Evolutionary conservation across 2,888 invertebrate species (phyloP).

Genomic region (Rhynchonema sp.): DNA sequence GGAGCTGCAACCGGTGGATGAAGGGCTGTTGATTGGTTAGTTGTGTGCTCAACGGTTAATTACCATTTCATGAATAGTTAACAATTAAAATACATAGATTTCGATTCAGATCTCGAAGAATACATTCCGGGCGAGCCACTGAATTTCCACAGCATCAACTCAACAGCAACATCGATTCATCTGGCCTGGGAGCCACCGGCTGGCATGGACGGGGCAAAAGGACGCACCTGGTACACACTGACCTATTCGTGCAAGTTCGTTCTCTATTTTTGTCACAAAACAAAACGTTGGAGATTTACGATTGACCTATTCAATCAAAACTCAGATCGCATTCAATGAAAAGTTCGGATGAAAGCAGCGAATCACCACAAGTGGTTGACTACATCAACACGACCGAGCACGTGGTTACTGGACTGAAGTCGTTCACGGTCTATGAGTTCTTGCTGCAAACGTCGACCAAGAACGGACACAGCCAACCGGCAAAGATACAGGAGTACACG

Average conservation of each 20-base stretch:
- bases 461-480: slow-evolving; percentile 19
- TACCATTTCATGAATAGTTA: no score
- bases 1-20: no score
- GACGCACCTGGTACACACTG: slow-evolving; percentile 23
- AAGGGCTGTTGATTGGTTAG: no score
- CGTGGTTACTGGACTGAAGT: slow-evolving; percentile 15
- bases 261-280: background rate
- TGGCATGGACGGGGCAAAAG: slow-evolving; percentile 17
- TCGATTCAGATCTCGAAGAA: no score
- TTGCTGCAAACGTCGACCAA: slow-evolving; percentile 20
- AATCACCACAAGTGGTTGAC: no score
- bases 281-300: background rate
- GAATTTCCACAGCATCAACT: slow-evolving; percentile 9
- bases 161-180: slow-evolving; percentile 22
- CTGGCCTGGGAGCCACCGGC: slow-evolving; percentile 20
- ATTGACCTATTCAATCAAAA: background rate
- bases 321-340: no score
- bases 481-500: slow-evolving; percentile 22
- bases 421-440: slow-evolving; percentile 25
- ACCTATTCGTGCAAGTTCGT: no score
- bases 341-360: background rate
- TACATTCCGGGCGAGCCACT: background rate
- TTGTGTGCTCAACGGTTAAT: no score
- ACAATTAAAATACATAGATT: no score
- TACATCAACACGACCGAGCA: no score